phyloP scores from a whole-genome alignment of 2,797 vertebrate species.

The Oceanodroma leucorhoa region DNA sequence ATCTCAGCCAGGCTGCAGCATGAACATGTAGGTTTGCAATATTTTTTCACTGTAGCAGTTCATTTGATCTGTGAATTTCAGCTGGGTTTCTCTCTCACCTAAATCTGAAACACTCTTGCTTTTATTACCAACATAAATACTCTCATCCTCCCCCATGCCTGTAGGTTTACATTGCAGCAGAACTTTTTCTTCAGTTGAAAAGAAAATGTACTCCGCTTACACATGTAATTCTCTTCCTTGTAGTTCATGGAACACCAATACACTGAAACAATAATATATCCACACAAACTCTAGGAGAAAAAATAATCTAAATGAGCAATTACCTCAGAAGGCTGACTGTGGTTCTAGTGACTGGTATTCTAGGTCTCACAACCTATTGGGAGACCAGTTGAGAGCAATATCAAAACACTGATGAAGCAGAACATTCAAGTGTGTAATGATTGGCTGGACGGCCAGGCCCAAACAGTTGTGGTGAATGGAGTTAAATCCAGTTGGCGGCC shows the following conservation, averaged over 20 bases:
- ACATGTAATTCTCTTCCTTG: background rate
- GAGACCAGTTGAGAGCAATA: background rate
- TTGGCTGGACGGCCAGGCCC: background rate
- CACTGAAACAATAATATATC: background rate
- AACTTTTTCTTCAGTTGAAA: background rate
- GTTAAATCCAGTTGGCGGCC: background rate
- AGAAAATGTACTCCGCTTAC: background rate
- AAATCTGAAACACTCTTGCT: background rate
- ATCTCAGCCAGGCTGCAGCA: background rate
- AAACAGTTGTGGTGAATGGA: background rate
- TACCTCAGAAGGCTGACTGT: background rate
- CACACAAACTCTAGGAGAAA: background rate
- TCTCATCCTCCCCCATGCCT: background rate
- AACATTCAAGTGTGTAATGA: background rate
- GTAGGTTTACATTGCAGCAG: background rate
- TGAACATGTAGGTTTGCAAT: background rate
- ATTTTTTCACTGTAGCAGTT: background rate
- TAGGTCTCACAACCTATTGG: background rate
- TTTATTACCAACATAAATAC: background rate
- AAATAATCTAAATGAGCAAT: background rate
- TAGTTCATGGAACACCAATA: background rate
- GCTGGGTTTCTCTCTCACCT: background rate
- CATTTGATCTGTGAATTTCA: background rate
- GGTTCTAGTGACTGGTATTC: background rate
- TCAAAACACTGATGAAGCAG: background rate